A percentile compares a stretch with the other conserved stretches of the same genome.
These are phyloP conservation scores for Drosophila anomelani DNA, from an alignment of 2,888 invertebrate species.

Conservation along the genomic window DNA sequence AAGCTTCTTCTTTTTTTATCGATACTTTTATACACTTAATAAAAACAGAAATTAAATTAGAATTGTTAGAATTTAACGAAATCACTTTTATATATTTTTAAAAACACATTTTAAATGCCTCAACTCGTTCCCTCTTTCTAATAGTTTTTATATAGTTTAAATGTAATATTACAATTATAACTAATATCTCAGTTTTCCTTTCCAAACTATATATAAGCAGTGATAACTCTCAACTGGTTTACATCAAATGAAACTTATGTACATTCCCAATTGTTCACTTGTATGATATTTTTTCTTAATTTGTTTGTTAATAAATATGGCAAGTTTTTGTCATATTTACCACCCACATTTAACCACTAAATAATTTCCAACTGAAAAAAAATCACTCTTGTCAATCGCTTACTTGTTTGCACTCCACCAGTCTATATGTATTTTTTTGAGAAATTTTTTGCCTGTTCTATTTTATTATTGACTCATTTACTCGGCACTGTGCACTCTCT, in stretches of 20 bases:
- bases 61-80: too few relatives aligned
- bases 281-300: not conserved
- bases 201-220: not conserved
- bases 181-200: too few relatives aligned
- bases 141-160: too few relatives aligned
- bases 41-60: too few relatives aligned
- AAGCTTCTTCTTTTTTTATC: not conserved
- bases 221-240: not conserved
- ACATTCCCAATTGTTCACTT: too few relatives aligned
- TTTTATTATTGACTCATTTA: conserved; percentile 27
- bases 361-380: conserved; percentile 2
- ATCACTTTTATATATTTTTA: too few relatives aligned
- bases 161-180: too few relatives aligned
- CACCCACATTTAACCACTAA: not conserved
- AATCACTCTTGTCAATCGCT: conserved; percentile 8
- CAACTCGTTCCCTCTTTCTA: too few relatives aligned
- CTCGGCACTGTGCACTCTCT: conserved; percentile 5
- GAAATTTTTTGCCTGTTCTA: conserved; percentile 11
- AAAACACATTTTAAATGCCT: too few relatives aligned
- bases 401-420: conserved; percentile 20
- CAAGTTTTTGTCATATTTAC: not conserved
- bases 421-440: conserved; percentile 11
- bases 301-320: not conserved
- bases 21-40: not conserved
- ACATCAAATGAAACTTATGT: not conserved